Evolutionary conservation across 2,797 vertebrate species (phyloP).

Genomic region (Arnoldichthys spilopterus): DNA sequence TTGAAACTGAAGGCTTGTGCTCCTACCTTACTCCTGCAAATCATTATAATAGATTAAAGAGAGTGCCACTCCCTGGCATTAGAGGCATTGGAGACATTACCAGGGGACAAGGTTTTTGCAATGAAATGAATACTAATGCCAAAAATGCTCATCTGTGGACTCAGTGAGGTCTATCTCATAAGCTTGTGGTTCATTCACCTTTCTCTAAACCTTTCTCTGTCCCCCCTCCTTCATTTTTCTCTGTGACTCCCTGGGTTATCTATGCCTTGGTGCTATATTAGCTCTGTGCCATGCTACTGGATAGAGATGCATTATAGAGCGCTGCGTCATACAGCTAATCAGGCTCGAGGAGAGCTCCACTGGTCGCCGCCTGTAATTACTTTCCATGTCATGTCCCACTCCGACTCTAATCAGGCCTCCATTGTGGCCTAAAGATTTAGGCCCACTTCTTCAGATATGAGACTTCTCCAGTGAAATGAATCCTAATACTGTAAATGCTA

Average conservation of each 20-base stretch:
- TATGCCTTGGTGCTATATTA: background rate
- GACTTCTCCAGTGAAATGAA: background rate
- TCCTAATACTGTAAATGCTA: background rate
- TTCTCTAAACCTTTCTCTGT: background rate
- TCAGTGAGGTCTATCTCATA: slow-evolving; percentile 5
- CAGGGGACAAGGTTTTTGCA: slow-evolving; percentile 19
- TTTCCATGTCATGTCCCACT: slow-evolving; percentile 52
- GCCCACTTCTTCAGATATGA: background rate
- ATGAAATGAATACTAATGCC: slow-evolving; percentile 21
- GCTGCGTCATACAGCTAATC: slow-evolving; percentile 58
- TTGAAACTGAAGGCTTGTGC: background rate
- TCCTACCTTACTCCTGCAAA: background rate
- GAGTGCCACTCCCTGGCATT: slow-evolving; percentile 16
- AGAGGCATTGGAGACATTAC: slow-evolving; percentile 15
- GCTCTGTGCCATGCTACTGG: background rate
- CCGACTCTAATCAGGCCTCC: slow-evolving; percentile 60
- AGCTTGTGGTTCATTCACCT: background rate
- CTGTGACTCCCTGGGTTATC: background rate
- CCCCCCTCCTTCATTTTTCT: background rate
- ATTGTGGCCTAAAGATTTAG: slow-evolving; percentile 57
- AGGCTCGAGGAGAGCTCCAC: slow-evolving; percentile 55
- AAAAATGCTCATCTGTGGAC: slow-evolving; percentile 30
- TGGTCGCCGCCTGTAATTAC: slow-evolving; percentile 65
- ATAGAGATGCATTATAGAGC: slow-evolving; percentile 47
- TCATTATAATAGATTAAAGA: background rate